These are phyloP conservation scores for Taurulus bubalis DNA, from an alignment of 2,113 vertebrate genomes.

Conservation along the genomic window DNA sequence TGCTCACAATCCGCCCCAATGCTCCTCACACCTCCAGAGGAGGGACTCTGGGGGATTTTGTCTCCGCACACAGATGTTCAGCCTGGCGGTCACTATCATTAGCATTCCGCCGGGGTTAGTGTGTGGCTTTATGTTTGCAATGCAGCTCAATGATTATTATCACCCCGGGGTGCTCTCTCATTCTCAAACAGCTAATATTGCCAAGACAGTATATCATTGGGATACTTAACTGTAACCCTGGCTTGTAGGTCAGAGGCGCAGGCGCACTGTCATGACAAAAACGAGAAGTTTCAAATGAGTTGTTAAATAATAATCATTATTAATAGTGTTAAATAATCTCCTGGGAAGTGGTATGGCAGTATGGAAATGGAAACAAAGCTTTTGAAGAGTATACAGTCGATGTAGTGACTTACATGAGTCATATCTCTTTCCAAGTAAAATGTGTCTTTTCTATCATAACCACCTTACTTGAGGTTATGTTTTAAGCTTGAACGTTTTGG, in stretches of 20 bases:
- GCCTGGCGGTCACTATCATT: constrained; percentile 78
- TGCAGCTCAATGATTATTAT: constrained; percentile 65
- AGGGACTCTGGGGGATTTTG: constrained; percentile 51
- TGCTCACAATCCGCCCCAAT: constrained; percentile 69
- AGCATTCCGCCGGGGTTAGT: constrained; percentile 70
- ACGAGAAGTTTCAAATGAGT: neutral
- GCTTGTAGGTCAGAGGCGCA: constrained; percentile 11
- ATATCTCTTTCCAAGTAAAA: neutral
- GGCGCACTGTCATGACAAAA: neutral
- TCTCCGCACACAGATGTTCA: constrained; percentile 81
- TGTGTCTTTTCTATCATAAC: neutral
- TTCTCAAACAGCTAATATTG: constrained; percentile 33
- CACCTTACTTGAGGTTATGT: neutral
- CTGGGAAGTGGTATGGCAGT: neutral
- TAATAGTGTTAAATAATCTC: neutral
- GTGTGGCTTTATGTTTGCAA: constrained; percentile 50
- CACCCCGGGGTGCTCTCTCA: constrained; percentile 64
- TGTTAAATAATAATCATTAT: neutral
- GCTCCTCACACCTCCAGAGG: constrained; percentile 76
- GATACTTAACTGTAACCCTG: constrained; percentile 13
- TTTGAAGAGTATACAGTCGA: neutral
- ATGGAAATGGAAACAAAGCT: neutral
- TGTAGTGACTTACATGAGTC: neutral
- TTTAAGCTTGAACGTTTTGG: neutral
- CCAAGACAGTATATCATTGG: constrained; percentile 14